phyloP scores from a whole-genome alignment of 2,113 vertebrate genomes.

The Hippopotamus amphibius region DNA sequence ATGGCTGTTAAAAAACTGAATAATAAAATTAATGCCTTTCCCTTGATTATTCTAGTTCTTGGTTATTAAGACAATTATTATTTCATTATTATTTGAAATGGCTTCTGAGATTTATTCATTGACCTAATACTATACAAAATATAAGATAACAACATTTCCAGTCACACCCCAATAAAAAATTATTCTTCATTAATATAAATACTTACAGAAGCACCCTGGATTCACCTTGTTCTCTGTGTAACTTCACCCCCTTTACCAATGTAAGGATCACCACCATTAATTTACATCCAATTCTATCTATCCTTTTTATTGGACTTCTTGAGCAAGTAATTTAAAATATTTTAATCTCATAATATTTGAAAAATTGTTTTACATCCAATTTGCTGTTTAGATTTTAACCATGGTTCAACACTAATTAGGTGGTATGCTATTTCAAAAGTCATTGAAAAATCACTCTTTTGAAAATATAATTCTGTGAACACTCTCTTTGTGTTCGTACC shows the following conservation, averaged over 20 bases:
- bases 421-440: background rate
- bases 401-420: background rate
- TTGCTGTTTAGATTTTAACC: slow-evolving; percentile 18
- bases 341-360: background rate
- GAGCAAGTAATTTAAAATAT: background rate
- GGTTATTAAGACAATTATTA: slow-evolving; percentile 42
- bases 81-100: slow-evolving; percentile 45
- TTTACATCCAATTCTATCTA: background rate
- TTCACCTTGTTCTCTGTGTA: background rate
- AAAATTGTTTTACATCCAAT: background rate
- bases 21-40: slow-evolving; percentile 34
- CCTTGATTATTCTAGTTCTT: background rate
- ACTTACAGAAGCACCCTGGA: background rate
- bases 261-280: background rate
- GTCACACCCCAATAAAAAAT: background rate
- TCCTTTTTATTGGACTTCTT: background rate
- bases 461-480: background rate
- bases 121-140: slow-evolving; percentile 11
- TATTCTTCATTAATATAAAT: background rate
- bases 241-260: background rate
- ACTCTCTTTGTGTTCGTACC: background rate
- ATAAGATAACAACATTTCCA: background rate
- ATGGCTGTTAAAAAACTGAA: background rate
- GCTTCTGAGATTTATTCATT: slow-evolving; percentile 29
- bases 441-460: slow-evolving; percentile 48